Evolutionary conservation across 1,140 invertebrate genomes (phyloP).

Genomic region (Polypedilum vanderplanki): DNA sequence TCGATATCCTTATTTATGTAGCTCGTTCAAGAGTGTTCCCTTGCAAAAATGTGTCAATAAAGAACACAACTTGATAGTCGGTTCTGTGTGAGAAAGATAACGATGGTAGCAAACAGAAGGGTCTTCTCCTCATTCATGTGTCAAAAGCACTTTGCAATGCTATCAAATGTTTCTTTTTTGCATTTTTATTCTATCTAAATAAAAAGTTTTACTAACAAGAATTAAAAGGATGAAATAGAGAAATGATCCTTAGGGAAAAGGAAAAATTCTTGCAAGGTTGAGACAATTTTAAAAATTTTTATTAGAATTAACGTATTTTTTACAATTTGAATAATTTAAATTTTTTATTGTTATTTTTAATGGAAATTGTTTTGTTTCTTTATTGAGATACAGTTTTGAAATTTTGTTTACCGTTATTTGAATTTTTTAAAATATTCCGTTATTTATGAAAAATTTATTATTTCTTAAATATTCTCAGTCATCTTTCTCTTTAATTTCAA

Average conservation of each 20-base stretch:
- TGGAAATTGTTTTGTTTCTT: no score
- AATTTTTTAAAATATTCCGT: no score
- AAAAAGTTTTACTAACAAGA: conserved; percentile 4
- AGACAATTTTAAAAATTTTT: no score
- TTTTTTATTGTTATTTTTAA: no score
- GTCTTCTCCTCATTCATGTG: not conserved
- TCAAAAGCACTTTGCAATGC: not conserved
- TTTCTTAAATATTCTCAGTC: no score
- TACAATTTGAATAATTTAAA: no score
- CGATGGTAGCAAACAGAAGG: not conserved
- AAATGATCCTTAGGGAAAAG: not conserved
- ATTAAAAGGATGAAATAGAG: not conserved
- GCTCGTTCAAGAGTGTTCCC: not conserved
- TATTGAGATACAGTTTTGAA: no score
- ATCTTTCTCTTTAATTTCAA: no score
- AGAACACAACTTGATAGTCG: conserved; percentile 3
- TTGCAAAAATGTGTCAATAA: not conserved
- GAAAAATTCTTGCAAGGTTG: not conserved
- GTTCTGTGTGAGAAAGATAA: not conserved
- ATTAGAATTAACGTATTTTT: no score
- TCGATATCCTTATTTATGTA: conserved; percentile 15
- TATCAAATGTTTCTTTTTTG: no score
- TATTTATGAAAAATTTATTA: no score
- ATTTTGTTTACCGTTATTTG: no score
- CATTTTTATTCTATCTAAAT: not conserved